Base-by-base conservation (phyloP, 1,140 invertebrate genomes). In the Saccostrea cuccullata region DNA sequence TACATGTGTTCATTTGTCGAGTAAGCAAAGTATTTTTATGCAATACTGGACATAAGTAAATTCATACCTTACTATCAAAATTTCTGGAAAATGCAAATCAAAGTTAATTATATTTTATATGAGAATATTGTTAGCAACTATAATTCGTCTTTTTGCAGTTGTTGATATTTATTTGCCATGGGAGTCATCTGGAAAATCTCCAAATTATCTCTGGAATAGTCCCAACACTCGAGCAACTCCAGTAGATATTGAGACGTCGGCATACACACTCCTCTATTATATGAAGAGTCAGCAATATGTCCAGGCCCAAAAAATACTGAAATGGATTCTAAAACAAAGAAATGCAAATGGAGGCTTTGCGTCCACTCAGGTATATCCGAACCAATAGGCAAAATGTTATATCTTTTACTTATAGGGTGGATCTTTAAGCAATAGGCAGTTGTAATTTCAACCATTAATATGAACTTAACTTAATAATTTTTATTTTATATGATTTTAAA, bases 311-410 rank as follows among this genome's bases (percentile, higher is more conserved):
- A 40, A 40, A 11, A 84, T 84, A 20, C 82, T 84, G 5, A 40
- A 55, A 40, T 84, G 82, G 82, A 40, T 55, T 26, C 82, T 84
- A 2, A 84, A 40, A 55, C 82, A 84, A 55, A 84, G 82, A 56
- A 84, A 84, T 84, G 55, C 36, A 8, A 84, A 84, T 55, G 82
- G 82, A 84, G 82, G 82, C 15, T 84, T 84, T 55, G 30, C 82
- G 13, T 84, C 82, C 17, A 84, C 82, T 8, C 82, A 84, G 82
- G 82, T 84, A 84, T 36, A 36, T 36, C 30, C 30, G 30, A 36
- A 36, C 1, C 17, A 82, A 26, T 8, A 26, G n/a, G 6, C 17
- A 20, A 20, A 20, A n/a, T 6, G 0, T 70, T 70, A 70, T 20
- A 8, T 26, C 20, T 13, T 8, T n/a, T 20, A 70, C 3, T 13